Evolutionary conservation across 1,140 invertebrate species (phyloP), one percentile per base, ranked within the genome.

Genomic region (Pseudomyrmex dendroicus): DNA sequence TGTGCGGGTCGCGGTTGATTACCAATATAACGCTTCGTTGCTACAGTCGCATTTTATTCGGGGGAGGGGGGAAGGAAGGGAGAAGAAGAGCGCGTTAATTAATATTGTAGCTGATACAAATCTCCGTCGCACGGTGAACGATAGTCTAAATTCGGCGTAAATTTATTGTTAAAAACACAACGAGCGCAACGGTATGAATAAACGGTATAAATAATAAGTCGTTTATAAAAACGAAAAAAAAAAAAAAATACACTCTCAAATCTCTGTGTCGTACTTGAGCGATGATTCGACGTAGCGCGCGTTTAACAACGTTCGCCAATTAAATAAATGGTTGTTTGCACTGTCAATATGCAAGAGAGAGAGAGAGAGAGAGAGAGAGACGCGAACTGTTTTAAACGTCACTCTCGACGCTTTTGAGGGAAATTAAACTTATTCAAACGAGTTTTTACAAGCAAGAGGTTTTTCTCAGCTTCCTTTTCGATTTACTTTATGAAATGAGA

Each of bases 261-360:
- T 80, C 76, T 50, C 35, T 1, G 44, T 70, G 66, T 22, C 44
- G 44, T 8, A 44, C 7, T 80, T 56, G 44, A 35, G 54, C 54
- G 70, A 78, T 78, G 70, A 78, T 78, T 68, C 35, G 54, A 77
- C 67, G 56, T 67, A 25, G 73, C 61, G 44, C n/a, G 66, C 22
- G 66, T 72, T 80, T 80, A 72, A 80, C 66, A 70, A 80, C 22
- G 54, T 15, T 54, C 54, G 15, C 66, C 70, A 80, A 80, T 72
- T 80, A 80, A 80, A 59, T 48, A 57, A 35, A 35, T 78, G 56
- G 20, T 50, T 46, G 48, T 59, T 72, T 59, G 56, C 54, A 66
- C 48, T n/a, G 3, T 44, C 52, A 52, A 76, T 17, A 12, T 25
- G 66, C 57, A 25, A 70, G 20, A 25, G 25, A 25, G 1, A 25